Evolutionary conservation across 2,113 vertebrate genomes (phyloP), one percentile per base, ranked within the genome.

Genomic region (Coryphaenoides rupestris): DNA sequence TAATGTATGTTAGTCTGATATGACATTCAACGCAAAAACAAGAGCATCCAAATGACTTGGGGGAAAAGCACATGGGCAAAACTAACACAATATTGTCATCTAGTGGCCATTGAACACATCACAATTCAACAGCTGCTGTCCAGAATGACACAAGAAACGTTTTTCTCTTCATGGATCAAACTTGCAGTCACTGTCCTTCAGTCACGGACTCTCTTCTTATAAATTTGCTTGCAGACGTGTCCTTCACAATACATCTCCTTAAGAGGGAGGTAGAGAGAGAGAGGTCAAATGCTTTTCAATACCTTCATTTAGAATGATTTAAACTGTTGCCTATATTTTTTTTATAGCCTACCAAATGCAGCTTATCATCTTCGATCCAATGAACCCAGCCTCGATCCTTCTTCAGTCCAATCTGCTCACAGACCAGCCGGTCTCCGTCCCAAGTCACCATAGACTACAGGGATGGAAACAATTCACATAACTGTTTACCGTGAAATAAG

Each of bases 191-290:
- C 3, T 10, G 7, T 60, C 62, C 78, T 84, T 68, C n/a, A n/a
- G 53, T 82, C 24, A 0, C 68, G 67, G 26, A 61, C 40, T 19
- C 81, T 86, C 68, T 78, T 93, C 85, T 91, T 94, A 82, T 91
- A 96, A 5, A 91, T 82, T 62, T 98, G 95, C 63, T 75, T 93
- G 80, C 94, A 96, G 13, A 94, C 78, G 72, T 94, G 86, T 58
- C 91, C 92, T 78, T 96, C 94, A 75, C 94, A 96, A 62, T 85
- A 88, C 75, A 98, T 80, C 79, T 95, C 95, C 94, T 96, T 67
- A 3, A n/a, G 15, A n/a, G 47, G 13, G n/a, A 50, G 15, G 17
- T 13, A 47, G 24, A 52, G 24, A 58, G 17, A 0, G 17, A 24
- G 2, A 55, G 1, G 19, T 23, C 13, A 72, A 1, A 68, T 15